These are phyloP conservation scores for Gymnoscopelus braueri DNA, from an alignment of 2,797 vertebrate species.

Conservation along the genomic window DNA sequence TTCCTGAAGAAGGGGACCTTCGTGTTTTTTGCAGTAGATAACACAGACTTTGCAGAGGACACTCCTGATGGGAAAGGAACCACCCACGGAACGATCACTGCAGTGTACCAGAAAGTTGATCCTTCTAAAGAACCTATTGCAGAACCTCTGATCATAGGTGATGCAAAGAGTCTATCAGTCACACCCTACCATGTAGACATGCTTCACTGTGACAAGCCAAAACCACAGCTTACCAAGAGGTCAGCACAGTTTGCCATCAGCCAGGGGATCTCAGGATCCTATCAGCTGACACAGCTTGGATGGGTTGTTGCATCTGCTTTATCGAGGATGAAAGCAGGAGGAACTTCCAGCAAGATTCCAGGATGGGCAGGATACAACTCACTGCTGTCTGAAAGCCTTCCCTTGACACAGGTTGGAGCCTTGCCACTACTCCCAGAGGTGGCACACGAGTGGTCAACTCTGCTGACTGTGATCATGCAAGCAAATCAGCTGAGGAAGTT, in stretches of 20 bases:
- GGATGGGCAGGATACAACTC: conserved; percentile 21
- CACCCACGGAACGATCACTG: no score
- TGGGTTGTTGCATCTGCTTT: background rate
- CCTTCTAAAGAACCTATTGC: background rate
- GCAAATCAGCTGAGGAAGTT: no score
- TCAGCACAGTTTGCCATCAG: background rate
- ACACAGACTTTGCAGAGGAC: no score
- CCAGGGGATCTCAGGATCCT: background rate
- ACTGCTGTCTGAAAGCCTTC: no score
- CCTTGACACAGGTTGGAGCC: background rate
- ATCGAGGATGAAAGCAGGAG: background rate
- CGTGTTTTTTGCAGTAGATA: no score
- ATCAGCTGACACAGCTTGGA: background rate
- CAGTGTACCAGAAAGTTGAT: background rate
- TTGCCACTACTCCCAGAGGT: conserved; percentile 14
- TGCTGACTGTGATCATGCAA: background rate
- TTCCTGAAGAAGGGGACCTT: no score
- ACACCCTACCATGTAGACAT: background rate
- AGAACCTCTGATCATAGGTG: background rate
- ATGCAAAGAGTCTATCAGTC: background rate
- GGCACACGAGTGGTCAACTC: conserved; percentile 12
- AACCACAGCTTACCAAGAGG: background rate
- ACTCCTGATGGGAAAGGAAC: no score
- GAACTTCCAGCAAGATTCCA: conserved; percentile 3
- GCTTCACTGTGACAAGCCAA: background rate